Conservation (phyloP, 2,797 vertebrate genomes). For the Malacoctenus gilli region DNA sequence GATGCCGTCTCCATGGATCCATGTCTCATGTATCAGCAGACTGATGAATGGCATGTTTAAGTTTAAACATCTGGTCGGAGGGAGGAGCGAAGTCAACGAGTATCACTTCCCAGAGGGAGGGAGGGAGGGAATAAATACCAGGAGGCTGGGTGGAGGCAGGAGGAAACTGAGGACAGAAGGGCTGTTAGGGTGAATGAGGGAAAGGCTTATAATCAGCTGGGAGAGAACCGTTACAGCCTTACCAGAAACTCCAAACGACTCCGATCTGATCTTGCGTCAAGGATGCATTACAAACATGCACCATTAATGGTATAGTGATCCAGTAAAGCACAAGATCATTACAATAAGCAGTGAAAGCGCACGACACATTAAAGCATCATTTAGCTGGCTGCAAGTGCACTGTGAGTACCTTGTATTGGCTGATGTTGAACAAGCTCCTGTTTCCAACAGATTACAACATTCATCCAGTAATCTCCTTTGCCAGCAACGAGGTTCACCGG, state of each 20-base stretch:
- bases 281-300: constrained; percentile 41
- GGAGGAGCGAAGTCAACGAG: constrained; percentile 43
- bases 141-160: constrained; percentile 50
- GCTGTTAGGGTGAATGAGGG: constrained; percentile 21
- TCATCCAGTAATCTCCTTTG: too few relatives aligned
- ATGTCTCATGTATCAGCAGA: constrained; percentile 35
- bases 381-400: too few relatives aligned
- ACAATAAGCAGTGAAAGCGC: constrained; percentile 40
- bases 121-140: constrained; percentile 50
- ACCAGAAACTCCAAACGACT: constrained; percentile 33
- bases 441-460: too few relatives aligned
- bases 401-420: too few relatives aligned
- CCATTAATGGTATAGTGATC: constrained; percentile 46
- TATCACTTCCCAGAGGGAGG: constrained; percentile 42
- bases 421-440: too few relatives aligned
- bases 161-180: constrained; percentile 17
- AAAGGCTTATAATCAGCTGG: constrained; percentile 39
- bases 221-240: constrained; percentile 24
- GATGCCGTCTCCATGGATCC: constrained; percentile 29
- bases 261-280: constrained; percentile 29
- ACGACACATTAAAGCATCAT: constrained; percentile 54
- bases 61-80: constrained; percentile 69
- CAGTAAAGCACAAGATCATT: constrained; percentile 32
- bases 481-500: too few relatives aligned
- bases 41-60: constrained; percentile 67